Evolutionary conservation across 2,888 invertebrate species (phyloP).

Genomic region (Adineta ricciae): DNA sequence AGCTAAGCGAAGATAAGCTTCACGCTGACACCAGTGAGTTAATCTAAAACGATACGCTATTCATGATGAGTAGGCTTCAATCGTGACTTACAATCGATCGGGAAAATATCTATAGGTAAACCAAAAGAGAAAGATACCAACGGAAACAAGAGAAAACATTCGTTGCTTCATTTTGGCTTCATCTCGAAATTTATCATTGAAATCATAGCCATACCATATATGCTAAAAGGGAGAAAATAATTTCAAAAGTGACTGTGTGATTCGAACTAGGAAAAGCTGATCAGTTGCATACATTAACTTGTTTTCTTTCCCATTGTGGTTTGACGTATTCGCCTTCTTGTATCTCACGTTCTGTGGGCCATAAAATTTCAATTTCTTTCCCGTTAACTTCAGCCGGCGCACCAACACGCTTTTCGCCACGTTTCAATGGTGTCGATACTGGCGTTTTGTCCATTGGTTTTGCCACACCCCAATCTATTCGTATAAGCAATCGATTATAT

Average conservation of each 20-base stretch:
- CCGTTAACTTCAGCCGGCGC: background rate
- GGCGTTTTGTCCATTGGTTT: background rate
- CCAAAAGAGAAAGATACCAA: background rate
- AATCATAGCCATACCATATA: constrained; percentile 1
- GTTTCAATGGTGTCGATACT: background rate
- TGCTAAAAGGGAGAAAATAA: background rate
- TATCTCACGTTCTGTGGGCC: background rate
- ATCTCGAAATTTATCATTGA: background rate
- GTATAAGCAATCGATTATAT: background rate
- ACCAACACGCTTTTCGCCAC: background rate
- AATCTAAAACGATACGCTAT: constrained; percentile 8
- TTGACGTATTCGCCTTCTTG: background rate
- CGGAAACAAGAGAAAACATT: background rate
- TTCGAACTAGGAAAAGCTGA: too few species aligned
- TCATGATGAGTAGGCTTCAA: background rate
- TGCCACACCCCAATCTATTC: background rate
- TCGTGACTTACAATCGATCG: background rate
- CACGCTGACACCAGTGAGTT: background rate
- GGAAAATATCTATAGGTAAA: background rate
- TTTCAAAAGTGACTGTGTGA: too few species aligned
- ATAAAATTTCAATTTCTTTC: background rate
- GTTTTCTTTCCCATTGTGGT: background rate
- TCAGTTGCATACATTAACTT: background rate
- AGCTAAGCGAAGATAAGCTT: background rate
- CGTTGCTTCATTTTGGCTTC: constrained; percentile 5